These are phyloP conservation scores for Hetaerina americana DNA, from an alignment of 1,140 invertebrate genomes.

Conservation along the genomic window DNA sequence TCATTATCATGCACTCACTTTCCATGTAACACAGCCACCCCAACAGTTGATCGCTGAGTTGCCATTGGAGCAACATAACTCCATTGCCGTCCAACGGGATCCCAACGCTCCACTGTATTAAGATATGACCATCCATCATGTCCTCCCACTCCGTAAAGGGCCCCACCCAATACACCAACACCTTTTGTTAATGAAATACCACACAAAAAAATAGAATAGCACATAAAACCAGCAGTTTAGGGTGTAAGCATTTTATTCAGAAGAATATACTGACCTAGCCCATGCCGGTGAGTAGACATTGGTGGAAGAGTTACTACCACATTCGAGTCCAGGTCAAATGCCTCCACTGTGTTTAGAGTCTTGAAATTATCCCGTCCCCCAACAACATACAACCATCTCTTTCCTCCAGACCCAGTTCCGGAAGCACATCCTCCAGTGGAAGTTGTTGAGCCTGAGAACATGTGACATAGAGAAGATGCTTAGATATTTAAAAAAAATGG, in stretches of 20 bases:
- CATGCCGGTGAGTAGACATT: conserved; percentile 87
- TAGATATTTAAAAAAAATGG: no score
- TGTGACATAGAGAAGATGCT: no score
- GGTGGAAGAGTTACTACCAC: conserved; percentile 68
- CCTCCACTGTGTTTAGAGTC: conserved; percentile 79
- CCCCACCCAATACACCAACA: conserved; percentile 74
- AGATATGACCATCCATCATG: conserved; percentile 92
- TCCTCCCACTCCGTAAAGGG: conserved; percentile 87
- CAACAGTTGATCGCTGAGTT: conserved; percentile 69
- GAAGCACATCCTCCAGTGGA: background rate
- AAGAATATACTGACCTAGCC: conserved; percentile 40
- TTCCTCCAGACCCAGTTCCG: background rate
- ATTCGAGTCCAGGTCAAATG: conserved; percentile 62
- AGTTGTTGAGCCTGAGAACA: background rate
- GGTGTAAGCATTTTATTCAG: no score
- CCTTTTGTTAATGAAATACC: conserved; percentile 32
- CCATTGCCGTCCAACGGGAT: conserved; percentile 73
- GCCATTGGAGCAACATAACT: conserved; percentile 78
- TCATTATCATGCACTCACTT: no score
- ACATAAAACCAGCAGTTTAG: no score
- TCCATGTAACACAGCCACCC: conserved; percentile 32
- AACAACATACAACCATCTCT: conserved; percentile 52
- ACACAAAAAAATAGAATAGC: background rate
- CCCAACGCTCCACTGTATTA: conserved; percentile 85
- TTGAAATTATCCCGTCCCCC: conserved; percentile 89